These are phyloP conservation scores for Parasteatoda tepidariorum DNA, from an alignment of 1,140 invertebrate species.

Conservation along the genomic window DNA sequence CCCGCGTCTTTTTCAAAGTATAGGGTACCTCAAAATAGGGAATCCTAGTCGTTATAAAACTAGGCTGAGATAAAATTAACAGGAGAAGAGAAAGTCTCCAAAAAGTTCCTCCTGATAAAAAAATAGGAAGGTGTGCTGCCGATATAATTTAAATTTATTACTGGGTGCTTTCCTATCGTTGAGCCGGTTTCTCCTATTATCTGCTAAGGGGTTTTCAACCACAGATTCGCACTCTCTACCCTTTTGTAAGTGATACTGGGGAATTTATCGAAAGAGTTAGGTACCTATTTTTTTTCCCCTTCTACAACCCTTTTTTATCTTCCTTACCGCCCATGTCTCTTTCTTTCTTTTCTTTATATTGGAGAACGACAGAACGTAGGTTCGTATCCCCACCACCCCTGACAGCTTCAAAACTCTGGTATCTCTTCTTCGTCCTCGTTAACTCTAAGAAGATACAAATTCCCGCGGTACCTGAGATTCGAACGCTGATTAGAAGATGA, in stretches of 20 bases:
- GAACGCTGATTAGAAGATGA: too few relatives aligned
- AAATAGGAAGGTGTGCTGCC: constrained; percentile 43
- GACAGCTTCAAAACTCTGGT: too few relatives aligned
- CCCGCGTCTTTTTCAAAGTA: constrained; percentile 30
- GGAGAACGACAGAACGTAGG: constrained; percentile 15
- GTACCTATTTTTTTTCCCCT: too few relatives aligned
- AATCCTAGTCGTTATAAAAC: constrained; percentile 46
- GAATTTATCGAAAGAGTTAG: constrained; percentile 27
- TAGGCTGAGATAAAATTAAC: constrained; percentile 53
- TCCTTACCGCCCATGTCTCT: not conserved
- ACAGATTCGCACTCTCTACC: constrained; percentile 27
- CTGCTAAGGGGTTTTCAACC: constrained; percentile 18
- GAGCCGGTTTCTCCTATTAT: constrained; percentile 33
- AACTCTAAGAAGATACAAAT: too few relatives aligned
- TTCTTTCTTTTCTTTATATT: constrained; percentile 9
- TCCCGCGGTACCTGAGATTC: too few relatives aligned
- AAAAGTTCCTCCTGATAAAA: constrained; percentile 52
- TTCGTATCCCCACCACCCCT: not conserved
- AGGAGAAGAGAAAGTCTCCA: constrained; percentile 18
- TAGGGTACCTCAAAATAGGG: constrained; percentile 41
- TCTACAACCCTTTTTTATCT: too few relatives aligned
- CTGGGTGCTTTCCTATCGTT: constrained; percentile 40
- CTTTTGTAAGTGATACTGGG: constrained; percentile 22
- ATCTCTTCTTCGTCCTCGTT: too few relatives aligned
- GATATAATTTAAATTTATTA: constrained; percentile 60